Conservation (phyloP, 2,888 invertebrate species). For the Oxycera nigricornis region DNA sequence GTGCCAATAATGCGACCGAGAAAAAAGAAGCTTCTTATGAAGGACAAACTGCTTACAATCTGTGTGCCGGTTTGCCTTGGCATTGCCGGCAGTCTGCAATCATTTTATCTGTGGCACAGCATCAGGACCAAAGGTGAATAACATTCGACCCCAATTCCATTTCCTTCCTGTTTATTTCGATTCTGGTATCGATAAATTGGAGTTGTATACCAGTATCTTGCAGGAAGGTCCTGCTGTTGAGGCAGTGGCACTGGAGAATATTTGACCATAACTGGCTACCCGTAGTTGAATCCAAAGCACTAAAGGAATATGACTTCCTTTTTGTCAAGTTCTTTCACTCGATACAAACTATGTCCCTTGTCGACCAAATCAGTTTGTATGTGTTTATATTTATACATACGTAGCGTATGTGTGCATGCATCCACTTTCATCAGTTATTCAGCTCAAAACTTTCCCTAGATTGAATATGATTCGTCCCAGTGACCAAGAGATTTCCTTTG, state of each 20-base stretch:
- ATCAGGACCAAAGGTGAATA: constrained; percentile 1
- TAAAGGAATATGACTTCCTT: background rate
- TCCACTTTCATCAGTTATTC: constrained; percentile 30
- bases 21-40: background rate
- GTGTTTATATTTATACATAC: too few relatives aligned
- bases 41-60: constrained; percentile 6
- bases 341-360: background rate
- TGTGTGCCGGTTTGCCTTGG: background rate
- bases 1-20: background rate
- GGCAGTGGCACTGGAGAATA: background rate
- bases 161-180: constrained; percentile 37
- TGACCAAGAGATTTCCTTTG: constrained; percentile 41
- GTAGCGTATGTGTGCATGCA: too few relatives aligned
- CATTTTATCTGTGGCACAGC: background rate
- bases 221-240: background rate
- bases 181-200: background rate
- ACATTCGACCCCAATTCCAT: constrained; percentile 38
- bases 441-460: constrained; percentile 27
- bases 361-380: background rate
- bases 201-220: too few relatives aligned
- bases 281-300: background rate
- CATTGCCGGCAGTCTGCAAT: background rate
- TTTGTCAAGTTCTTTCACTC: background rate
- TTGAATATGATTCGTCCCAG: constrained; percentile 40
- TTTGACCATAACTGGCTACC: constrained; percentile 26